A percentile compares a stretch with the other conserved stretches of the same genome.
Evolutionary conservation across 2,797 vertebrate genomes (phyloP).

Genomic region (Morus bassanus): DNA sequence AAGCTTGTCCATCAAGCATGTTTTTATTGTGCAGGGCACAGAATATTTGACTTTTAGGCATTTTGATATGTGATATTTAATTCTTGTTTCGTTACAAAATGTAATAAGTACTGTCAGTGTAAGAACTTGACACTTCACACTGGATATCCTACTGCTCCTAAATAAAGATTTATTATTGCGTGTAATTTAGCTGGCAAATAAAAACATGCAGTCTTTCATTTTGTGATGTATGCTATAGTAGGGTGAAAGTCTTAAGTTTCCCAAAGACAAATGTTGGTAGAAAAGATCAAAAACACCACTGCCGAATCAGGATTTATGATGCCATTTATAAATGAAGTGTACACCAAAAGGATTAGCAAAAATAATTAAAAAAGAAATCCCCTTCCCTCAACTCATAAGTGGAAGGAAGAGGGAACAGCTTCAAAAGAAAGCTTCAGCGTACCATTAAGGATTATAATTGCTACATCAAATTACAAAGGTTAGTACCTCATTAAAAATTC

Average conservation of each 20-base stretch:
- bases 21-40: background rate
- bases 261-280: background rate
- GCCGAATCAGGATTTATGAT: background rate
- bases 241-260: background rate
- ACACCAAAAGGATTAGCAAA: background rate
- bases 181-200: background rate
- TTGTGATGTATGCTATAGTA: background rate
- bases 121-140: background rate
- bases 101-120: background rate
- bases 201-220: background rate
- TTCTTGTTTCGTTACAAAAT: background rate
- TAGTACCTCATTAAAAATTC: background rate
- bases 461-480: background rate
- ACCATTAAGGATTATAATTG: background rate
- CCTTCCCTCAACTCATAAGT: background rate
- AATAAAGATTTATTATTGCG: background rate
- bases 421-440: background rate
- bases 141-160: background rate
- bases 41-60: background rate
- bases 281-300: background rate
- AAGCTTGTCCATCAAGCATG: background rate
- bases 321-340: background rate
- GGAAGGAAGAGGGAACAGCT: background rate
- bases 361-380: background rate
- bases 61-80: background rate